Evolutionary conservation across 2,113 vertebrate genomes (phyloP).

Genomic region (Gallinago paraguaiae): DNA sequence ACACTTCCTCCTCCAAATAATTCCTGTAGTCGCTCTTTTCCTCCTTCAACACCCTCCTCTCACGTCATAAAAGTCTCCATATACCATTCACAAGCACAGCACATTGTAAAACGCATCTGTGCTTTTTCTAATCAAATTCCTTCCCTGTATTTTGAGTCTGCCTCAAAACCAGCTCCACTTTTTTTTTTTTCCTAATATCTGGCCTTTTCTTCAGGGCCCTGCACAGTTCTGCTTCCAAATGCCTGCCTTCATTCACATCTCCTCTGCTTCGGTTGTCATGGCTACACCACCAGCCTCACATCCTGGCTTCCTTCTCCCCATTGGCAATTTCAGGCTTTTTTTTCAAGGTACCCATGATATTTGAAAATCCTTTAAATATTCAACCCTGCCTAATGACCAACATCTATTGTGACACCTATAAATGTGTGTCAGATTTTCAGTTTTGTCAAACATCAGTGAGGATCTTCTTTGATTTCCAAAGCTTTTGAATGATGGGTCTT

Average conservation of each 20-base stretch:
- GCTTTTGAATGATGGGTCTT: not conserved
- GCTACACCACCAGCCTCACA: constrained; percentile 32
- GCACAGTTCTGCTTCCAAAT: not conserved
- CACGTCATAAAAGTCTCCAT: not conserved
- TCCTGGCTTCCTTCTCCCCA: constrained; percentile 23
- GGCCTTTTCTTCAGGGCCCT: constrained; percentile 18
- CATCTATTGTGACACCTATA: not conserved
- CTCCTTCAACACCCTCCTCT: not conserved
- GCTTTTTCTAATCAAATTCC: constrained; percentile 2
- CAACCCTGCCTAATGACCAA: not conserved
- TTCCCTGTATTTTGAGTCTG: not conserved
- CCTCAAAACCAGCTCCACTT: not conserved
- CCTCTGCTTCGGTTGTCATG: constrained; percentile 41
- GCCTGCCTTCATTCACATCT: not conserved
- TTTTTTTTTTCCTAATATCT: not conserved
- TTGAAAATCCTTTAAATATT: constrained; percentile 3
- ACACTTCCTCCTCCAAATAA: not conserved
- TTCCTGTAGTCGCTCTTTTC: not conserved
- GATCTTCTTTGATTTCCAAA: not conserved
- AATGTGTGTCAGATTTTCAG: not conserved
- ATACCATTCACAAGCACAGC: not conserved
- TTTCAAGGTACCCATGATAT: not conserved
- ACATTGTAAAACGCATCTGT: not conserved
- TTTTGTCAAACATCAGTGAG: not conserved
- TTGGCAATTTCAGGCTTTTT: not conserved